Evolutionary conservation across 2,113 vertebrate species (phyloP).

Genomic region (Grammomys dolichurus): DNA sequence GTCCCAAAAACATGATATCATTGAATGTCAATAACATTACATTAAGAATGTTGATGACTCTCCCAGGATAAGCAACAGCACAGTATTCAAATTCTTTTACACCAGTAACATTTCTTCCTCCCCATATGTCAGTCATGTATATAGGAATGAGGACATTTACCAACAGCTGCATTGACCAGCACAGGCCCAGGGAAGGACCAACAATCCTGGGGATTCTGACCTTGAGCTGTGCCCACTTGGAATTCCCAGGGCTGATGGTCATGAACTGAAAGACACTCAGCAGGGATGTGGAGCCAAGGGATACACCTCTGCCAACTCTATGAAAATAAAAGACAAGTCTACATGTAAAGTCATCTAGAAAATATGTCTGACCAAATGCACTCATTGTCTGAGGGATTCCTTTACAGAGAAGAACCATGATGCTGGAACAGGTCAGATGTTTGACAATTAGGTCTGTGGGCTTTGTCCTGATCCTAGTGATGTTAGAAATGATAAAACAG

Average conservation of each 20-base stretch:
- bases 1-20: neutral
- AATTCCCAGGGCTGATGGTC: neutral
- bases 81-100: neutral
- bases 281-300: neutral
- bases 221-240: neutral
- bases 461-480: too few relatives aligned
- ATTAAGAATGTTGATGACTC: rapidly evolving
- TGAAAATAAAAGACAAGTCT: neutral
- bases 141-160: neutral
- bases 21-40: rapidly evolving
- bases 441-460: neutral
- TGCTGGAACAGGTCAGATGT: neutral
- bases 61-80: rapidly evolving
- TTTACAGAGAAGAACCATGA: neutral
- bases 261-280: neutral
- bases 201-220: neutral
- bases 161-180: neutral
- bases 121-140: neutral
- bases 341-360: neutral
- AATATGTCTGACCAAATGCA: neutral
- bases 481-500: neutral
- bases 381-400: neutral
- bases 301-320: neutral
- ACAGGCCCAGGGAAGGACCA: neutral
- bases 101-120: neutral